phyloP scores from a whole-genome alignment of 23 tunicate genomes.

The Phallusia fumigata region DNA sequence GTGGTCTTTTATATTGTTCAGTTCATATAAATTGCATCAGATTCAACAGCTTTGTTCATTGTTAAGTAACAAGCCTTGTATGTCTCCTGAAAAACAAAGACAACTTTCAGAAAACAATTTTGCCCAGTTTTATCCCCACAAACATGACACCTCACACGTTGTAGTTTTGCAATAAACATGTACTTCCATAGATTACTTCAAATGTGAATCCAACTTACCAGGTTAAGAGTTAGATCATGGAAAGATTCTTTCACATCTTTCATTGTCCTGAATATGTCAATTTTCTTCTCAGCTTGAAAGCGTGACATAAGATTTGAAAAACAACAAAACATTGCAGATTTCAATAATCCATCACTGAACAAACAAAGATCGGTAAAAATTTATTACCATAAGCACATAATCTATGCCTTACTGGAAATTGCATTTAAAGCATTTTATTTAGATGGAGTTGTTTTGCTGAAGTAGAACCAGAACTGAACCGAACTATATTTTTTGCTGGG shows the following conservation, averaged over 20 bases:
- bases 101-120: not conserved
- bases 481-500: too few species aligned
- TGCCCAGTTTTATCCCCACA: too few species aligned
- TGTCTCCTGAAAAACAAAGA: not conserved
- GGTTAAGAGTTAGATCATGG: not conserved
- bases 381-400: too few species aligned
- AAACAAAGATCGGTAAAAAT: too few species aligned
- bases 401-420: too few species aligned
- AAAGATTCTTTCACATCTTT: slow-evolving; percentile 2
- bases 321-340: not conserved
- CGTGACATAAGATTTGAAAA: not conserved
- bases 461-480: too few species aligned
- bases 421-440: too few species aligned
- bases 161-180: too few species aligned
- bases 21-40: not conserved
- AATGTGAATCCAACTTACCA: not conserved
- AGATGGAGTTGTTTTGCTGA: too few species aligned
- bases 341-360: not conserved
- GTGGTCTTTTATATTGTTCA: too few species aligned
- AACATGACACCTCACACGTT: too few species aligned
- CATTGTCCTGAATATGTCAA: not conserved
- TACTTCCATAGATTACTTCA: too few species aligned
- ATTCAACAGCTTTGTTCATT: not conserved
- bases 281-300: not conserved
- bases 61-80: not conserved